phyloP scores from a whole-genome alignment of 30 jellyfish, hydroid and myxozoan species.

The Pseudorhiza aurosa region DNA sequence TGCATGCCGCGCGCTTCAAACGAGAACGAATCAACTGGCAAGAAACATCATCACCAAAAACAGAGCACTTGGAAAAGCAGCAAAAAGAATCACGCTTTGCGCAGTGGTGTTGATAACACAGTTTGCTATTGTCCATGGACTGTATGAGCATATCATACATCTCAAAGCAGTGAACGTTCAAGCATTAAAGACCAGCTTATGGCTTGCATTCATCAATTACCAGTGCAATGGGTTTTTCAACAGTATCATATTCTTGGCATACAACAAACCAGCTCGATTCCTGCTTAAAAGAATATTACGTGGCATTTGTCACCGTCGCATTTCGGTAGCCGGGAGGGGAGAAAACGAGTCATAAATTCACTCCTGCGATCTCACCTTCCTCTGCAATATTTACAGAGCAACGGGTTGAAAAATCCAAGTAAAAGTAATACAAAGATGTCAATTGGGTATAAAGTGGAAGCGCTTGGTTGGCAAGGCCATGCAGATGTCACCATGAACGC shows the following conservation, averaged over 20 bases:
- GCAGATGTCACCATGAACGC: no score
- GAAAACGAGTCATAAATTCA: no score
- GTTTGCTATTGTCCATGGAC: not conserved
- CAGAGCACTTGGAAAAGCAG: not conserved
- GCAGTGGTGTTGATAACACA: not conserved
- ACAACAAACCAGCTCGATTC: not conserved
- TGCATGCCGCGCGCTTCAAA: not conserved
- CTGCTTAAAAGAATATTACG: not conserved
- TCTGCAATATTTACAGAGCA: no score
- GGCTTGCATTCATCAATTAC: not conserved
- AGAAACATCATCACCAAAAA: not conserved
- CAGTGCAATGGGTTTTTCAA: not conserved
- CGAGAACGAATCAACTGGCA: not conserved
- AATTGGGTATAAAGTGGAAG: no score
- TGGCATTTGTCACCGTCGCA: no score
- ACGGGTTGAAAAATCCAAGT: no score
- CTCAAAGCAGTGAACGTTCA: not conserved
- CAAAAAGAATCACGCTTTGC: not conserved
- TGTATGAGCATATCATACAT: not conserved
- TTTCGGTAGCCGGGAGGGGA: no score
- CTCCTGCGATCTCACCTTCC: no score
- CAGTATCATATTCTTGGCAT: not conserved
- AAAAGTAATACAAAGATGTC: no score
- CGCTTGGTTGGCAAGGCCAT: no score
- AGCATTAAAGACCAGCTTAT: not conserved